phyloP scores from a whole-genome alignment of 2,888 invertebrate genomes.

The Acleris cristana region DNA sequence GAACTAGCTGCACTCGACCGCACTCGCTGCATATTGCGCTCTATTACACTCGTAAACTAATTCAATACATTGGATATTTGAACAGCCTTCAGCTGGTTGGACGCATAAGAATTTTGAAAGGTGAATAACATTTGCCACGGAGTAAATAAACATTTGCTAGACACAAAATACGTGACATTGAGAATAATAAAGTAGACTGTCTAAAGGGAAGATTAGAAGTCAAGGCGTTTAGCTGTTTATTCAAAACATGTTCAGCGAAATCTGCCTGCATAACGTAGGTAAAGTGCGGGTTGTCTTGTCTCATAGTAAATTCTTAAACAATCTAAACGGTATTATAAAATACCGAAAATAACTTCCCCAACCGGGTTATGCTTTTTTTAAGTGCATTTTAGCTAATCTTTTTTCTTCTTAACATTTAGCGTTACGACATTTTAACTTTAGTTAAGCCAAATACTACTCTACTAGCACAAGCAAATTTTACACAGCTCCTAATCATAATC shows the following conservation, averaged over 20 bases:
- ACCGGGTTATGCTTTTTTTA: too few species aligned
- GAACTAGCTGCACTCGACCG: conserved; percentile 74
- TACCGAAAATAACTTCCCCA: too few species aligned
- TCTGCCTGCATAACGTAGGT: conserved; percentile 12
- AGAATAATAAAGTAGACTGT: neutral
- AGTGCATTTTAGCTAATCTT: too few species aligned
- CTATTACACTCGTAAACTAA: conserved; percentile 67
- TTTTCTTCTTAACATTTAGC: too few species aligned
- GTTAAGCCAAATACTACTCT: too few species aligned
- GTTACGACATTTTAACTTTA: too few species aligned
- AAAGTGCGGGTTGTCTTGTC: conserved; percentile 48
- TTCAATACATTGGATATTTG: conserved; percentile 55
- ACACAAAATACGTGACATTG: conserved; percentile 10
- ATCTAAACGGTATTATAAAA: too few species aligned
- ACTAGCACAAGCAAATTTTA: too few species aligned
- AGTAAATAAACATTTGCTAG: conserved; percentile 20
- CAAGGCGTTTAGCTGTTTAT: conserved; percentile 12
- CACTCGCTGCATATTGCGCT: conserved; percentile 65
- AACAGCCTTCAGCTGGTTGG: conserved; percentile 49
- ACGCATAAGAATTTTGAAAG: conserved; percentile 44
- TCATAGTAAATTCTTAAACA: neutral
- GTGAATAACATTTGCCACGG: conserved; percentile 24
- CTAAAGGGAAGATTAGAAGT: conserved; percentile 8
- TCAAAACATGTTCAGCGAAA: conserved; percentile 12
- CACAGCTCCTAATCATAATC: too few species aligned